A percentile compares a stretch with the other conserved stretches of the same genome.
phyloP scores from a whole-genome alignment of 2,113 vertebrate species.

The Halichoeres trimaculatus region DNA sequence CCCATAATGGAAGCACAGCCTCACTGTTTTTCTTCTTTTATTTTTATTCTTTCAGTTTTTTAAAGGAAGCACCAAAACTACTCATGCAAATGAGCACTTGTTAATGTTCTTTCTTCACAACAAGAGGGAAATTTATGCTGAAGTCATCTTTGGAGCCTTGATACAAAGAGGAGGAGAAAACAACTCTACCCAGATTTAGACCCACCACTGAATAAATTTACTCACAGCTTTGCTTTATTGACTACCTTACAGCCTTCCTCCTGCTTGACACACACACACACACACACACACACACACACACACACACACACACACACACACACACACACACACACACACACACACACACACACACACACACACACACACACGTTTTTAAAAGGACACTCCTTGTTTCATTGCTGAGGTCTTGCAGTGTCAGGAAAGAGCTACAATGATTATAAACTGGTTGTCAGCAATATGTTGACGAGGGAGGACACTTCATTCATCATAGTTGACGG shows the following conservation, averaged over 20 bases:
- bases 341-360: no score
- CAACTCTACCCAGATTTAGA: neutral
- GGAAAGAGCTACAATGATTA: slow-evolving; percentile 35
- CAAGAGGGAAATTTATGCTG: neutral
- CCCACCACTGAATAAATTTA: neutral
- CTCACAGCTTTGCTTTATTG: neutral
- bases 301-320: neutral
- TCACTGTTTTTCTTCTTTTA: neutral
- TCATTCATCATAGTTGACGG: slow-evolving; percentile 53
- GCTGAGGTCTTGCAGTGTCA: slow-evolving; percentile 17
- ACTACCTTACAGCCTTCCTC: neutral
- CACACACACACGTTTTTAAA: neutral
- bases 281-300: slow-evolving; percentile 6
- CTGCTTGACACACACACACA: neutral
- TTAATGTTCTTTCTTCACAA: neutral
- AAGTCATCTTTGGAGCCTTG: neutral
- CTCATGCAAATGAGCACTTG: neutral
- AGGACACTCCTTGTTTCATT: slow-evolving; percentile 29
- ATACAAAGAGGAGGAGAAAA: neutral
- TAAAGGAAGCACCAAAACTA: neutral
- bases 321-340: neutral
- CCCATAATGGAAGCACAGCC: neutral
- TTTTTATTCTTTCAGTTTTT: neutral
- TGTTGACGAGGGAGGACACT: slow-evolving; percentile 10
- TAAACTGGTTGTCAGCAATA: slow-evolving; percentile 39